phyloP scores from a whole-genome alignment of 53 echinoderm and acorn worm genomes.

The Mesocentrotus franciscanus region DNA sequence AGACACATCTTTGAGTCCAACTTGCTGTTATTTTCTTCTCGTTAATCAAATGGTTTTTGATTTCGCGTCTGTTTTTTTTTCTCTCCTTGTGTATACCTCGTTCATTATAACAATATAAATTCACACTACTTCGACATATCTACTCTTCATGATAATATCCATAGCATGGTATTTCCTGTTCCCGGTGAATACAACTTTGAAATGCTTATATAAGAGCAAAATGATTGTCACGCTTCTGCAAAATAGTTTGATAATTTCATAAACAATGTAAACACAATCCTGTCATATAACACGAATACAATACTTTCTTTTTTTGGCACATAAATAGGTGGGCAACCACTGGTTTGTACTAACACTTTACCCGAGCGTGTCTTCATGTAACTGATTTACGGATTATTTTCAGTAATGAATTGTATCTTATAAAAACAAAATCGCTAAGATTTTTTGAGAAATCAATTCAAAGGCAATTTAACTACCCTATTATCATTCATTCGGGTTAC shows the following conservation, averaged over 20 bases:
- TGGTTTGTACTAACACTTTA: not conserved
- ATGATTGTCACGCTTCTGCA: not conserved
- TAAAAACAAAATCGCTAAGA: not conserved
- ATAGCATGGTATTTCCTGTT: not conserved
- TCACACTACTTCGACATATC: not conserved
- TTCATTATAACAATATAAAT: not conserved
- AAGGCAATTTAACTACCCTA: too few species aligned
- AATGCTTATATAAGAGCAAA: not conserved
- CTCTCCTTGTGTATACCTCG: not conserved
- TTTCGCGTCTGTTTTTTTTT: not conserved
- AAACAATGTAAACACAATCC: not conserved
- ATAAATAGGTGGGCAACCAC: not conserved
- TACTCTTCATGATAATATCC: not conserved
- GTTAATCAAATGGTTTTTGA: not conserved
- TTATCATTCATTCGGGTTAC: too few species aligned
- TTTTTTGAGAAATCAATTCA: too few species aligned
- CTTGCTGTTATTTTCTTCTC: not conserved
- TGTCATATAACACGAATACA: slow-evolving; percentile 6
- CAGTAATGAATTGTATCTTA: not conserved
- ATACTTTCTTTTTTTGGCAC: slow-evolving; percentile 24
- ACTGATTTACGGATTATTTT: not conserved
- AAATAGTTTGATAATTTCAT: not conserved
- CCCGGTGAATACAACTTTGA: not conserved
- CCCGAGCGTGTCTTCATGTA: not conserved
- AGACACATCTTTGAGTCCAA: not conserved